Evolutionary conservation across 2,888 invertebrate species (phyloP).

Genomic region (Vanessa cardui): DNA sequence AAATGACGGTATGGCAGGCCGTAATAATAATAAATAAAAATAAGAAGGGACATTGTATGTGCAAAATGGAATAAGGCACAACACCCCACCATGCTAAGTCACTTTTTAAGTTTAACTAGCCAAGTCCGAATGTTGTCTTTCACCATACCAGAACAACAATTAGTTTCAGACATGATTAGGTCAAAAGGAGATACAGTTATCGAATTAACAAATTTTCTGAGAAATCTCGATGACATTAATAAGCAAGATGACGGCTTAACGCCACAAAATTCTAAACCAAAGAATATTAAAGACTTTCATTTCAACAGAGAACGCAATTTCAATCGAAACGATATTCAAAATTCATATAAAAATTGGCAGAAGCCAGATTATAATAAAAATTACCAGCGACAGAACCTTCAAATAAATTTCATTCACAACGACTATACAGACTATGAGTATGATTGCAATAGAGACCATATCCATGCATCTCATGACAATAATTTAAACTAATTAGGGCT

Average conservation of each 20-base stretch:
- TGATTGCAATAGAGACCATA: neutral
- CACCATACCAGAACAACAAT: conserved; percentile 21
- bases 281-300: too few relatives aligned
- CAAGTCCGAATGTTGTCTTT: conserved; percentile 27
- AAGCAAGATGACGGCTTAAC: neutral
- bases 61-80: neutral
- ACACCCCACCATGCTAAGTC: conserved; percentile 15
- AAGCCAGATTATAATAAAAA: neutral
- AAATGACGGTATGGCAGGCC: too few relatives aligned
- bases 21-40: too few relatives aligned
- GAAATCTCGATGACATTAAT: conserved; percentile 12
- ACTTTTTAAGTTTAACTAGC: conserved; percentile 11
- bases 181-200: neutral
- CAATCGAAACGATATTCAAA: too few relatives aligned
- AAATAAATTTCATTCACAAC: too few relatives aligned
- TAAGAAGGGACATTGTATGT: too few relatives aligned
- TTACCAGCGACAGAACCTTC: too few relatives aligned
- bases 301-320: too few relatives aligned
- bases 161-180: conserved; percentile 19
- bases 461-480: neutral
- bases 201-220: conserved; percentile 10
- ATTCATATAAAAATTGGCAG: neutral
- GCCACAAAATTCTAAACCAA: too few relatives aligned
- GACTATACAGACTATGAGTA: neutral
- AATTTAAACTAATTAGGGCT: conserved; percentile 23